phyloP scores from a whole-genome alignment of 2,797 vertebrate species.

The Eleutherodactylus coqui region DNA sequence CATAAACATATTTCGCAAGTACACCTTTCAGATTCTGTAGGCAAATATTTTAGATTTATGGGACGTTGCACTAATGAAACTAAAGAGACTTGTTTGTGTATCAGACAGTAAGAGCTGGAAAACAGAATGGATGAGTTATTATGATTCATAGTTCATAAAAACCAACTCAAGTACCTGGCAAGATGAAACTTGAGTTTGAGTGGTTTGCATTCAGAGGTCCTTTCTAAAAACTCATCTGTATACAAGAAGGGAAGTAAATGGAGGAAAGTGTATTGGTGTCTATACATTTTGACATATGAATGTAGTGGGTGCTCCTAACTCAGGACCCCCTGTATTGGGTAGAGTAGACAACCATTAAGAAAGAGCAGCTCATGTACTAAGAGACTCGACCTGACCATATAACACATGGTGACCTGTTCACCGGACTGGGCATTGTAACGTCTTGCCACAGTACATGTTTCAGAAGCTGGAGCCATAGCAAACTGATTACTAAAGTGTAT shows the following conservation, averaged over 20 bases:
- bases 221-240: not conserved
- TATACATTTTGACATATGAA: not conserved
- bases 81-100: not conserved
- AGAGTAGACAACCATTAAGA: not conserved
- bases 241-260: not conserved
- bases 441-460: too few relatives aligned
- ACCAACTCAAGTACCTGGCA: not conserved
- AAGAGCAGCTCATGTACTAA: too few relatives aligned
- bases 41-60: slow-evolving; percentile 1
- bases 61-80: slow-evolving; percentile 3
- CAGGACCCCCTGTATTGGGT: not conserved
- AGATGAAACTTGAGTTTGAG: not conserved
- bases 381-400: too few relatives aligned
- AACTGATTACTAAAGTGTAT: too few relatives aligned
- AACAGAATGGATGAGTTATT: slow-evolving; percentile 7
- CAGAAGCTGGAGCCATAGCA: too few relatives aligned
- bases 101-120: not conserved
- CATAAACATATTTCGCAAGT: slow-evolving; percentile 19
- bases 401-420: too few relatives aligned
- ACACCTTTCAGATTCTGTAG: not conserved
- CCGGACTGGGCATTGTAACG: too few relatives aligned
- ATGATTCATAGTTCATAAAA: slow-evolving; percentile 15
- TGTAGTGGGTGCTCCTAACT: not conserved
- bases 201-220: not conserved
- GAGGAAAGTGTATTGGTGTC: not conserved